Conservation (phyloP, 1,140 invertebrate species). For the Bombus polaris region DNA sequence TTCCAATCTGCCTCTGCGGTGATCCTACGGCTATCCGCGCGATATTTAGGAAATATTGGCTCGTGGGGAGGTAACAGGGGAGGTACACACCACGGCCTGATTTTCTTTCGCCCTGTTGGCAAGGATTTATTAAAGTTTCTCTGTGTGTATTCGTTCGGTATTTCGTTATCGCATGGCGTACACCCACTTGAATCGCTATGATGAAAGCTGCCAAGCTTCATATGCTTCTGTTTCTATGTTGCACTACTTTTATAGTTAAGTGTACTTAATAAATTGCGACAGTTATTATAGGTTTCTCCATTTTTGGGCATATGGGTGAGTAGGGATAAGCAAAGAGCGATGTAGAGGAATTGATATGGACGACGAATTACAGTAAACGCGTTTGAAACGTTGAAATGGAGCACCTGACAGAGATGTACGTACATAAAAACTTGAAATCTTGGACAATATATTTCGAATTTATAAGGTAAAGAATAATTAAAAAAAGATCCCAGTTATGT, state of each 20-base stretch:
- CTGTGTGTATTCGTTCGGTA: background rate
- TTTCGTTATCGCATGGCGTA: background rate
- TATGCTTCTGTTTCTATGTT: background rate
- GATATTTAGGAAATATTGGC: constrained; percentile 52
- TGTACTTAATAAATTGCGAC: background rate
- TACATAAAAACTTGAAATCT: too few relatives aligned
- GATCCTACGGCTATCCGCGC: constrained; percentile 32
- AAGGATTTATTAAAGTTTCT: constrained; percentile 35
- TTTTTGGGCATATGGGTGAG: background rate
- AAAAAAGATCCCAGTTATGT: too few relatives aligned
- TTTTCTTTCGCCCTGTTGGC: constrained; percentile 27
- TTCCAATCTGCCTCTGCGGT: constrained; percentile 43
- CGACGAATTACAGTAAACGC: too few relatives aligned
- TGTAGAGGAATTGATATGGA: background rate
- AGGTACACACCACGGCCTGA: constrained; percentile 25
- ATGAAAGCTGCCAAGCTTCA: background rate
- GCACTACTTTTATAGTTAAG: background rate
- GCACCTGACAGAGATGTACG: too few relatives aligned
- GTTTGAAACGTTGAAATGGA: too few relatives aligned
- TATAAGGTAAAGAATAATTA: too few relatives aligned
- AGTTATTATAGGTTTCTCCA: background rate
- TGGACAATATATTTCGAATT: too few relatives aligned
- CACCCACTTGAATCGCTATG: background rate
- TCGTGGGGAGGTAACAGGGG: background rate
- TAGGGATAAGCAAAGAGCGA: background rate